A percentile compares a stretch with the other conserved stretches of the same genome.
Evolutionary conservation across 2,888 invertebrate genomes (phyloP).

Genomic region (Cephus pulcher): DNA sequence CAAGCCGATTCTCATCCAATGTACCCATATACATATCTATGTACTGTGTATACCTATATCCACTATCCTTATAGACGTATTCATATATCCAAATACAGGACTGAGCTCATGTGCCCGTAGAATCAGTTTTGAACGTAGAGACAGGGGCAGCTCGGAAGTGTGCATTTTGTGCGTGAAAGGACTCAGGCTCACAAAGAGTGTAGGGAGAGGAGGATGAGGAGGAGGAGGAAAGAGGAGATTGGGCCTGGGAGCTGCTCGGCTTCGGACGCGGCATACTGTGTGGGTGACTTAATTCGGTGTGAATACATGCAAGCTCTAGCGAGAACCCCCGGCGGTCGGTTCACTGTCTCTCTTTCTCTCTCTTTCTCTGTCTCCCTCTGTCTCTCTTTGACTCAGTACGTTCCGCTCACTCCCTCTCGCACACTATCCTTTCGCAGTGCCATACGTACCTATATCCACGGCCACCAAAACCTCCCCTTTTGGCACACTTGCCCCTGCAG

Average conservation of each 20-base stretch:
- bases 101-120: neutral
- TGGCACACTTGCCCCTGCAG: constrained; percentile 15
- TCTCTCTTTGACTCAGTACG: neutral
- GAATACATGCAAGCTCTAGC: constrained; percentile 54
- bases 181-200: constrained; percentile 53
- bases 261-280: constrained; percentile 32
- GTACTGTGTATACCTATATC: neutral
- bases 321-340: neutral
- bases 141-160: constrained; percentile 4
- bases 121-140: constrained; percentile 21
- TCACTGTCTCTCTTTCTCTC: neutral
- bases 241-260: neutral
- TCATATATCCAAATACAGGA: neutral
- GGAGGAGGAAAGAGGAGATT: neutral
- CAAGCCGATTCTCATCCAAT: neutral
- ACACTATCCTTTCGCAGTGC: neutral
- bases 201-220: constrained; percentile 26
- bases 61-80: neutral
- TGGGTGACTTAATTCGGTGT: constrained; percentile 62
- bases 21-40: neutral
- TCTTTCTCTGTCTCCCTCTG: neutral
- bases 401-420: constrained; percentile 8
- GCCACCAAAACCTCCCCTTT: constrained; percentile 7
- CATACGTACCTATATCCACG: constrained; percentile 6
- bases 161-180: constrained; percentile 48